These are phyloP conservation scores for Galaxea fascicularis DNA, from an alignment of 92 coral and sea anemone species.

Conservation along the genomic window DNA sequence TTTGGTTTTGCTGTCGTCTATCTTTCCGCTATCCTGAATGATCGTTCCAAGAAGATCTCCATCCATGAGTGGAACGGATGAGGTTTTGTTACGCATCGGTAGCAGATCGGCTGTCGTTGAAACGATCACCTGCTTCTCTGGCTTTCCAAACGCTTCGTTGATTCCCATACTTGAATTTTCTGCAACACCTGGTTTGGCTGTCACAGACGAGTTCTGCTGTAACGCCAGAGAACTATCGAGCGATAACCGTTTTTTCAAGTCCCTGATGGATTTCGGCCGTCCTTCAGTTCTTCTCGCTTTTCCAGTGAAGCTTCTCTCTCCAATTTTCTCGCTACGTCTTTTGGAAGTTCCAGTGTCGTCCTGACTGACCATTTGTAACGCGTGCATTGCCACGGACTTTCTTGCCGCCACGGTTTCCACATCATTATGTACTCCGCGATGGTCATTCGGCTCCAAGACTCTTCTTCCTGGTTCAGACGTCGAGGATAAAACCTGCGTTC, in stretches of 20 bases:
- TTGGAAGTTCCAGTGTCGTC: not conserved
- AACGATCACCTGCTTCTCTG: slow-evolving; percentile 4
- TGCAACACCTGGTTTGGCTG: not conserved
- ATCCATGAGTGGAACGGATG: slow-evolving; percentile 37
- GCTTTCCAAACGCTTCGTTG: slow-evolving; percentile 18
- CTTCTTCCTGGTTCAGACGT: not conserved
- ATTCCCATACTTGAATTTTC: not conserved
- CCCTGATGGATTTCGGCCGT: slow-evolving; percentile 32
- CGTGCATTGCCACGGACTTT: not conserved
- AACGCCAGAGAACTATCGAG: slow-evolving; percentile 8
- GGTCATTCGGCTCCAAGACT: not conserved
- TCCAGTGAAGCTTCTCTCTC: not conserved
- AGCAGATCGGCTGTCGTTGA: slow-evolving; percentile 37
- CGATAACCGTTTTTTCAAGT: not conserved
- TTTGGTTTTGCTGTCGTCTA: slow-evolving; percentile 24
- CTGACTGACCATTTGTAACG: not conserved
- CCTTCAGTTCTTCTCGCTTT: slow-evolving; percentile 38
- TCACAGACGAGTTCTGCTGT: not conserved
- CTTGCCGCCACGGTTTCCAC: not conserved
- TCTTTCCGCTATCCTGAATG: slow-evolving; percentile 41
- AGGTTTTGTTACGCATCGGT: slow-evolving; percentile 32
- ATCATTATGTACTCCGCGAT: not conserved
- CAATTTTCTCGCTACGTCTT: slow-evolving; percentile 1
- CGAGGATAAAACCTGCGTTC: not conserved
- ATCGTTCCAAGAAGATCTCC: slow-evolving; percentile 67